These are phyloP conservation scores for Mesembrinibis cayennensis DNA, from an alignment of 2,113 vertebrate species.

Conservation along the genomic window DNA sequence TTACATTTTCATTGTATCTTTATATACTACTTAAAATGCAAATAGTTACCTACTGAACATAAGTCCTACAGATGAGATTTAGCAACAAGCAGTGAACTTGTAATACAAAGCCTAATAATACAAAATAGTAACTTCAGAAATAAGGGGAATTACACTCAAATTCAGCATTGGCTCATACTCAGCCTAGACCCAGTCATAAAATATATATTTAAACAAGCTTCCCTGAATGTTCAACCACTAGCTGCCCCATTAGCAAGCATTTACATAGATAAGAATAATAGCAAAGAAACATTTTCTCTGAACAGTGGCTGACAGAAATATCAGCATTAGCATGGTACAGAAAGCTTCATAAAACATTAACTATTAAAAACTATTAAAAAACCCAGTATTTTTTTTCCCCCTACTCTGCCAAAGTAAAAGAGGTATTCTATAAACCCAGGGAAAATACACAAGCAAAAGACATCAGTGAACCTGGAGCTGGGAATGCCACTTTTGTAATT, in stretches of 20 bases:
- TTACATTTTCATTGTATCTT: not conserved
- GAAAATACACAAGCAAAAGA: not conserved
- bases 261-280: not conserved
- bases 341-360: not conserved
- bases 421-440: not conserved
- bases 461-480: not conserved
- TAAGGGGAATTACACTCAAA: not conserved
- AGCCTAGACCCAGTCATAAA: not conserved
- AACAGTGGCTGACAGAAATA: not conserved
- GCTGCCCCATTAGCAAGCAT: not conserved
- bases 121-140: not conserved
- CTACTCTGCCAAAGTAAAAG: not conserved
- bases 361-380: not conserved
- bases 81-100: not conserved
- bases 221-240: not conserved
- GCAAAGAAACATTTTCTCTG: not conserved
- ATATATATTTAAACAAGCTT: not conserved
- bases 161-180: not conserved
- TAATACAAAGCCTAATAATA: not conserved
- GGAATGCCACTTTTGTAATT: not conserved
- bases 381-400: not conserved
- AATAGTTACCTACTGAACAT: not conserved
- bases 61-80: not conserved
- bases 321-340: not conserved
- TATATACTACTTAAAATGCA: not conserved